phyloP scores from a whole-genome alignment of 2,113 vertebrate genomes.

The Pungitius pungitius region DNA sequence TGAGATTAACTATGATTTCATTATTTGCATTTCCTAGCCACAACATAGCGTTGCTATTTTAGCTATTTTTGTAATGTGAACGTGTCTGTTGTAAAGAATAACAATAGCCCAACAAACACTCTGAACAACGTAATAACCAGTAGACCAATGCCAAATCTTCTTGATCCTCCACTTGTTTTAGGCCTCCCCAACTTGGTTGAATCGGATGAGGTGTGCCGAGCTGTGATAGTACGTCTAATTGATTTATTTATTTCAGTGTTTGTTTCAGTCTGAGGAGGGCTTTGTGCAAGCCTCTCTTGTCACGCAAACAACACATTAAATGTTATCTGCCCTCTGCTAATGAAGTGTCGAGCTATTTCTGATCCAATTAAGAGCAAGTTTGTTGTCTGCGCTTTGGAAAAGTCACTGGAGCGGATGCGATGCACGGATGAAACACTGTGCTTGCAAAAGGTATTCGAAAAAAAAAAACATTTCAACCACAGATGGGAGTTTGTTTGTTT shows the following conservation, averaged over 20 bases:
- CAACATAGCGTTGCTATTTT: background rate
- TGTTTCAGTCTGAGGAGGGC: background rate
- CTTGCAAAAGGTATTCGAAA: background rate
- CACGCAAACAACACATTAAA: conserved; percentile 13
- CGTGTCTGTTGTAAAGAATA: background rate
- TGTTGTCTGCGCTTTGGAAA: conserved; percentile 6
- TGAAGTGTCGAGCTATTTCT: conserved; percentile 18
- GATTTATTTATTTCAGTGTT: background rate
- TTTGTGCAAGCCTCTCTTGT: background rate
- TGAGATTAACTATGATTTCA: background rate
- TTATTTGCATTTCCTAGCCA: background rate
- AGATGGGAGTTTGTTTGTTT: background rate
- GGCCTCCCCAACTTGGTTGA: background rate
- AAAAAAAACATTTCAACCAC: background rate
- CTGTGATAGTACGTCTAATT: background rate
- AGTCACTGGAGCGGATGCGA: background rate
- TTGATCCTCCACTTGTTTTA: background rate
- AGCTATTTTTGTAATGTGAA: background rate
- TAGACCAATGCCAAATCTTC: background rate
- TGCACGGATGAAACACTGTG: background rate
- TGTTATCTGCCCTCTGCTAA: conserved; percentile 22
- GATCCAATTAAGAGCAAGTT: conserved; percentile 25
- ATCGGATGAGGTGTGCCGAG: background rate
- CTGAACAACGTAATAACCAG: too few relatives aligned
- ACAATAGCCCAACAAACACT: too few relatives aligned